Conservation (phyloP, 2,113 vertebrate species). For the Ramphastos sulfuratus region DNA sequence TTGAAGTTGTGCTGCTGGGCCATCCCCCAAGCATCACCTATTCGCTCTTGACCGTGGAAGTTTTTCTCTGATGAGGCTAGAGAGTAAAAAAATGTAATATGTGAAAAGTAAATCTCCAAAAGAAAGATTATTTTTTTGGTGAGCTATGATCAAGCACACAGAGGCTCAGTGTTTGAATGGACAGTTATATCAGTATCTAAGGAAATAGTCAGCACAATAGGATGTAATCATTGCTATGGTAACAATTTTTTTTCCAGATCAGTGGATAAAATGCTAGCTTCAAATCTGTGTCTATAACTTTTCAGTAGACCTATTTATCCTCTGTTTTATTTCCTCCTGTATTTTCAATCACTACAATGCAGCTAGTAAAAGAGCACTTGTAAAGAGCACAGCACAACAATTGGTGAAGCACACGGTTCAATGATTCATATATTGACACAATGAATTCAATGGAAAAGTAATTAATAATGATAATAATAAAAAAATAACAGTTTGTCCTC, state of each 20-base stretch:
- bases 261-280: not conserved
- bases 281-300: not conserved
- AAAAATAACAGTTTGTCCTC: not conserved
- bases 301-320: slow-evolving; percentile 1
- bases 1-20: not conserved
- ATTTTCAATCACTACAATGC: not conserved
- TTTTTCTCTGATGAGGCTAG: not conserved
- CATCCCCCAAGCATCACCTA: not conserved
- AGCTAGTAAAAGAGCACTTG: slow-evolving; percentile 32
- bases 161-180: not conserved
- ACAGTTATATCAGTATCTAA: not conserved
- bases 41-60: not conserved
- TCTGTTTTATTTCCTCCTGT: slow-evolving; percentile 26
- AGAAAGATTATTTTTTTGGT: not conserved
- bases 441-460: slow-evolving; percentile 39
- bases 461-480: slow-evolving; percentile 42
- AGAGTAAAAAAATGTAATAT: not conserved
- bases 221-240: slow-evolving; percentile 26
- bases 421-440: not conserved
- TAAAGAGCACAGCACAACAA: slow-evolving; percentile 1
- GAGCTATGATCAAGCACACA: rapidly evolving
- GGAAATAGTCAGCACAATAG: not conserved
- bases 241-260: slow-evolving; percentile 21
- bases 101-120: not conserved
- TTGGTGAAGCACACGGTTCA: slow-evolving; percentile 29